phyloP scores from a whole-genome alignment of 1,140 invertebrate genomes.

The Andricus grossulariae region DNA sequence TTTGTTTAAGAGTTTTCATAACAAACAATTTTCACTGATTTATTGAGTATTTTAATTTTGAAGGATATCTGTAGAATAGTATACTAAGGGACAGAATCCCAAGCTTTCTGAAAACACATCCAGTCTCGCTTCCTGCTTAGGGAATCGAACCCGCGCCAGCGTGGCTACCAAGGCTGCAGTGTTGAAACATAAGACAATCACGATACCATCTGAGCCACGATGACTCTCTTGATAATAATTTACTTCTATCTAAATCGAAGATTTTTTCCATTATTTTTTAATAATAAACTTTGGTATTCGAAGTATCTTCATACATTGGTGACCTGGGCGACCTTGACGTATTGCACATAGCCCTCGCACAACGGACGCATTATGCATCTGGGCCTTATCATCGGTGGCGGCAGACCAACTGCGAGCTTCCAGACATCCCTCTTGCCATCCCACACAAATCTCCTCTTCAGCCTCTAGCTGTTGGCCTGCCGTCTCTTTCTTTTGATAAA shows the following conservation, averaged over 20 bases:
- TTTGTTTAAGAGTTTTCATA: no score
- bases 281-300: not conserved
- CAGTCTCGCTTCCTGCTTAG: no score
- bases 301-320: conserved; percentile 14
- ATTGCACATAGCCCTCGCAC: conserved; percentile 6
- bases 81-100: no score
- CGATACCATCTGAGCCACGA: no score
- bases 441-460: conserved; percentile 25
- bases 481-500: not conserved
- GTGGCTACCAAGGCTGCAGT: no score
- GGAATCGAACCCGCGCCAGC: no score
- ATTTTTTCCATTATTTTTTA: not conserved
- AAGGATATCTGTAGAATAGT: no score
- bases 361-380: conserved; percentile 19
- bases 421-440: conserved; percentile 37
- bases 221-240: no score
- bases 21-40: no score
- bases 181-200: no score
- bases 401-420: conserved; percentile 40
- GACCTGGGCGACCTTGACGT: conserved; percentile 26
- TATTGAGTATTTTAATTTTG: no score
- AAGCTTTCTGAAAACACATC: no score
- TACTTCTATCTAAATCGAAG: not conserved
- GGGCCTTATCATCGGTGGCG: conserved; percentile 29
- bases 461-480: conserved; percentile 7